Evolutionary conservation across 2,888 invertebrate species (phyloP).

Genomic region (Piscicola geometra): DNA sequence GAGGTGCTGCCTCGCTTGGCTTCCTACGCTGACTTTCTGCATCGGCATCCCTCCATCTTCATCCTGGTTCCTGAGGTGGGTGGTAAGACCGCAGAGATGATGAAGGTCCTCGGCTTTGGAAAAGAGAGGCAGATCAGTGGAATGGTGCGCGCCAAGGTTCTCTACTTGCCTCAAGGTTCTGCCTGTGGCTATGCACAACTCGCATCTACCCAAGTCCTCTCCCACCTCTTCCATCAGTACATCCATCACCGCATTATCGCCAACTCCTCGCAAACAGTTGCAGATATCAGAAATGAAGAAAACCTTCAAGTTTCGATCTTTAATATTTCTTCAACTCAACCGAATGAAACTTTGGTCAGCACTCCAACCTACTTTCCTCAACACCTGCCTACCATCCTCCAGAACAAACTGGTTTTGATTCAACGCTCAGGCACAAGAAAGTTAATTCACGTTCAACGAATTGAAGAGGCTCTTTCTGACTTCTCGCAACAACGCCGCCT

Average conservation of each 20-base stretch:
- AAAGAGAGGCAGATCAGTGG: constrained; percentile 40
- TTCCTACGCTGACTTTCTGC: constrained; percentile 40
- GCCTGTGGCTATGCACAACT: constrained; percentile 42
- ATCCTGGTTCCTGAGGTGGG: constrained; percentile 40
- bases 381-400: no score
- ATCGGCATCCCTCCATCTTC: constrained; percentile 32
- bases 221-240: constrained; percentile 5
- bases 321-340: no score
- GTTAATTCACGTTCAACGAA: constrained; percentile 20
- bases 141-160: constrained; percentile 38
- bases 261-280: no score
- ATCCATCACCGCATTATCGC: no score
- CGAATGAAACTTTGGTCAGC: no score
- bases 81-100: constrained; percentile 34
- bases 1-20: constrained; percentile 42
- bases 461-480: constrained; percentile 26
- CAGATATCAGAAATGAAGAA: no score
- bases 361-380: no score
- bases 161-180: constrained; percentile 43
- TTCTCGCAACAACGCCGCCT: constrained; percentile 30
- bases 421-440: constrained; percentile 35
- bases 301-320: no score
- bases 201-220: constrained; percentile 37
- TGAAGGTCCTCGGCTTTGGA: constrained; percentile 39
- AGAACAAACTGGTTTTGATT: constrained; percentile 38